A percentile compares a stretch with the other conserved stretches of the same genome.
Conservation (phyloP, 2,797 vertebrate species). For the Yasuhikotakia modesta region DNA sequence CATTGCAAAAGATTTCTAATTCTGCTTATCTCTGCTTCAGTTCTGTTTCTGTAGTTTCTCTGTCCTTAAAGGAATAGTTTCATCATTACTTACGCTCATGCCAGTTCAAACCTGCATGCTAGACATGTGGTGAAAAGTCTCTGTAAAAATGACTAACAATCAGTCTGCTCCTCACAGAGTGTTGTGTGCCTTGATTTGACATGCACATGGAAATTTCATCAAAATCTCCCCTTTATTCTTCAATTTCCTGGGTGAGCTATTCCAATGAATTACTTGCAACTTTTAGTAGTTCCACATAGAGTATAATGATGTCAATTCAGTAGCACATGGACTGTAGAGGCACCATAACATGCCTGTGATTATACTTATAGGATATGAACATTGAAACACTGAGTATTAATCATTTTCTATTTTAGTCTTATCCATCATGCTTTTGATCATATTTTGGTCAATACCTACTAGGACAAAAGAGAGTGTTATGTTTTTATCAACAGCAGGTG, state of each 20-base stretch:
- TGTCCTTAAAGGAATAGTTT: neutral
- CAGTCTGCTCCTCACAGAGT: no score
- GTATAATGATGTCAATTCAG: neutral
- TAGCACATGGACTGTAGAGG: neutral
- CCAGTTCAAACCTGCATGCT: neutral
- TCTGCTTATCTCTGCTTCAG: conserved; percentile 8
- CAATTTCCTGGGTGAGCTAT: neutral
- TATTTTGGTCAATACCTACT: conserved; percentile 7
- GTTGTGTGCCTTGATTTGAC: no score
- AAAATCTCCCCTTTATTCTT: neutral
- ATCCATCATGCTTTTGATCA: neutral
- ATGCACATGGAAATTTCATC: no score
- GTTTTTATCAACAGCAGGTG: neutral
- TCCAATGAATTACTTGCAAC: neutral
- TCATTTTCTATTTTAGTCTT: conserved; percentile 16
- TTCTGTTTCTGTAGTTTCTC: neutral
- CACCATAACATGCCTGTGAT: neutral
- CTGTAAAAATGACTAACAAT: no score
- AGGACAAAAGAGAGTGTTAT: conserved; percentile 37
- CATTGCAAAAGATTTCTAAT: conserved; percentile 17
- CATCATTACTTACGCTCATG: neutral
- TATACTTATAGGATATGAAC: conserved; percentile 1
- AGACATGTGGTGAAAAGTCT: no score
- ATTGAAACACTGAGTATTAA: conserved; percentile 39
- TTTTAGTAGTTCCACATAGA: conserved; percentile 19